Base-by-base conservation (phyloP, 2,888 invertebrate species). In the Orthosia cruda region DNA sequence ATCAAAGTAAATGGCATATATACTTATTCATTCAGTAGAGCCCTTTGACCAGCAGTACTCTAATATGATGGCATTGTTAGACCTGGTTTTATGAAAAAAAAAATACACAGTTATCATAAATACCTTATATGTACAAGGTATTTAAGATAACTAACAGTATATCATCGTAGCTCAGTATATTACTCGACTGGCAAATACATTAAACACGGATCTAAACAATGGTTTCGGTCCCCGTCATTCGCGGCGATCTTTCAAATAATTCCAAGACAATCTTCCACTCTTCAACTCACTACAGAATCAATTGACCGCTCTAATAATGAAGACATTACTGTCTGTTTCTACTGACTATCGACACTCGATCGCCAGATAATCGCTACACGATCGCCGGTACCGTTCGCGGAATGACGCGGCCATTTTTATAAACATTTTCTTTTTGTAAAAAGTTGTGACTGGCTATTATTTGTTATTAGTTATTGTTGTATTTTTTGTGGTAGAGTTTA, bases 271-370 rank as follows among this genome's bases (percentile, higher is more conserved):
- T 84, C 76, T 76, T 77, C 76, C 54, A 73, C 77, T 83, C 61
- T 76, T 80, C 76, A 49, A 73, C 77, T 83, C 61, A 15, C 71
- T 81, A 84, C 72, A 80, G 89, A 95, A 94, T 95, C 94, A 95
- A 95, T 95, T 93, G 94, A 87, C 90, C 88, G 89, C 54, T 59
- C 71, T 49, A 13, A 91, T 94, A 94, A 95, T 95, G 94, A 96
- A 95, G 95, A 94, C 95, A 95, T 96, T 94, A 94, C 91, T 89
- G 92, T 92, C 92, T 80, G 88, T 85, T 86, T 80, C 83, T 84
- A 83, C 84, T 77, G 85, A 90, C 92, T 93, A 92, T 92, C 91
- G 90, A 92, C 94, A 92, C 89, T 90, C 84, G 87, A 89, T 89
- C 88, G 75, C 69, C 9, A 89, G 91, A 91, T 94, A 94, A 94